Base-by-base conservation (phyloP, 2,888 invertebrate genomes). In the Microchrysa polita region DNA sequence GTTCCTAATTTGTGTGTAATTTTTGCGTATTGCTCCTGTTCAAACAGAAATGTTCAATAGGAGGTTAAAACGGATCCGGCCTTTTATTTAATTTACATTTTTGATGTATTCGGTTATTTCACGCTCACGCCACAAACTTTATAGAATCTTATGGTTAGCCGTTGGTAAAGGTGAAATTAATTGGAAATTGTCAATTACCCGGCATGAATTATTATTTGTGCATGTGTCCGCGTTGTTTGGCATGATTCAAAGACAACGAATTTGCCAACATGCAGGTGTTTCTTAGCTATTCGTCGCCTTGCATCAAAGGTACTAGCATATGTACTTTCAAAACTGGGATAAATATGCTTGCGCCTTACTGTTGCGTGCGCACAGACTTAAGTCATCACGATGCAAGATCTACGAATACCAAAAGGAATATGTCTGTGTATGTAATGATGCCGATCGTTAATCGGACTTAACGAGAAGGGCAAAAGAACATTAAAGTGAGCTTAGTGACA, bases 171-270 rank as follows among this genome's bases (percentile, higher is more conserved):
- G 34, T 61, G 63, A 72, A 74, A 74, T 74, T 74, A 74, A 74
- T 74, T 74, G 72, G 63, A 72, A 74, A 74, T 71, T 74, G 74
- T 71, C 74, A 74, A 74, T 74, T 74, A 74, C 65, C 44, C 72
- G 65, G 74, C 72, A 74, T 74, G 74, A 74, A 71, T 71, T 74
- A 74, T 74, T 74, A 74, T 74, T 74, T 74, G 72, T 60, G 74
- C 74, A 63, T 71, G 74, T 71, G 53, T 65, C 52, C 53, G 72
- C 10, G 60, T 61, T 60, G 69, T 22, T 18, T n/a, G 74, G 69
- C 59, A 22, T 34, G 60, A 59, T 52, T 52, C 69, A 48, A 59
- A 59, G 69, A 53, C 74, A 61, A 69, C 67, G 60, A 74, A 69
- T 69, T 74, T 69, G 74, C 74, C 69, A 60, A 53, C 69, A 53